Percentiles rank a stretch among this genome's conserved stretches.
phyloP scores from a whole-genome alignment of 2,888 invertebrate species.

The Andrena minutula region DNA sequence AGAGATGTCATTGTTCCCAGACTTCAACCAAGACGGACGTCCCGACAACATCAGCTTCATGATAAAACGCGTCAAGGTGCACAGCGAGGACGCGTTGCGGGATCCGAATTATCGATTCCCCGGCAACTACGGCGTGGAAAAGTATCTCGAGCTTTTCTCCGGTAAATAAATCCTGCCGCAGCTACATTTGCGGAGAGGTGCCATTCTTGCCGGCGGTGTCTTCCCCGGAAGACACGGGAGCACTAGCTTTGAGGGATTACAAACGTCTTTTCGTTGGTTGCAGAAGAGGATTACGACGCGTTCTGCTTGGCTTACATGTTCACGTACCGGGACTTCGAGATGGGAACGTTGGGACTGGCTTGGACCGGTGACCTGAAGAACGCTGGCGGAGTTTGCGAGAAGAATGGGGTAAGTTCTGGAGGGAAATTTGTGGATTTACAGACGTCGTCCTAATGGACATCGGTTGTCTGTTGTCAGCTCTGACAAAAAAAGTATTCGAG shows the following conservation, averaged over 20 bases:
- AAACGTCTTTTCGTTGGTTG: conserved; percentile 59
- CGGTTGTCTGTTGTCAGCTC: neutral
- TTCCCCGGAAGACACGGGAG: neutral
- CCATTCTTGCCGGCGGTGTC: neutral
- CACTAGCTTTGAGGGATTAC: conserved; percentile 8
- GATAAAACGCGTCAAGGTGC: conserved; percentile 98
- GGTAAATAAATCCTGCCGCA: conserved; percentile 86
- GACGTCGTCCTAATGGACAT: neutral
- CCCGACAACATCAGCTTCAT: conserved; percentile 97
- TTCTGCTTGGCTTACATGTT: conserved; percentile 99
- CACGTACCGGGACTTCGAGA: conserved; percentile 98
- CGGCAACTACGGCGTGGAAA: conserved; percentile 98
- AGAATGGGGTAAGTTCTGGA: conserved; percentile 92
- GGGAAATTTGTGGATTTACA: neutral
- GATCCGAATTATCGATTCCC: conserved; percentile 96
- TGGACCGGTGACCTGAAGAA: conserved; percentile 99
- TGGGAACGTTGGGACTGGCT: conserved; percentile 98
- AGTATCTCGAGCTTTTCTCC: conserved; percentile 98
- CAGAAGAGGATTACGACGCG: conserved; percentile 98
- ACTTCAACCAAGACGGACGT: conserved; percentile 95
- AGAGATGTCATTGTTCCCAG: conserved; percentile 60
- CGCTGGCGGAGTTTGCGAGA: conserved; percentile 99
- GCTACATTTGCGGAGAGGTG: neutral
- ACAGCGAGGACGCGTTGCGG: conserved; percentile 93
- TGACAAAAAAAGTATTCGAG: conserved; percentile 11